Evolutionary conservation across 2,113 vertebrate species (phyloP).

Genomic region (Chauna torquata): DNA sequence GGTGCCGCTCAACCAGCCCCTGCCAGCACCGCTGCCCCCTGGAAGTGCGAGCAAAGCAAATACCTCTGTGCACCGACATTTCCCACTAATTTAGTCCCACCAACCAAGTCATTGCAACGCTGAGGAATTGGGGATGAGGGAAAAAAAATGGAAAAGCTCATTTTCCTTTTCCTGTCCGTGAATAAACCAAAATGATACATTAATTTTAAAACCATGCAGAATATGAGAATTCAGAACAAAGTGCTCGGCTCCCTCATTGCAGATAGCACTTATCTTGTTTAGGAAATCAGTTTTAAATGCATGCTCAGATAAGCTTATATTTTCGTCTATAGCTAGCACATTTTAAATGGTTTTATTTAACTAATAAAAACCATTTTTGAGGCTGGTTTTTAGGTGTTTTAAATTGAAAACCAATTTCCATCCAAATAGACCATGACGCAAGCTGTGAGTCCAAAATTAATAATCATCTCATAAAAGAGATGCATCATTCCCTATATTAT

Average conservation of each 20-base stretch:
- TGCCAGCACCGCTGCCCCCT: rapidly evolving
- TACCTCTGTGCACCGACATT: background rate
- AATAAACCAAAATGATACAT: background rate
- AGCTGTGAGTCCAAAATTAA: background rate
- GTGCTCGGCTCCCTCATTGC: background rate
- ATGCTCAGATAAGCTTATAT: background rate
- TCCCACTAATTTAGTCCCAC: background rate
- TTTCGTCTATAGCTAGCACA: background rate
- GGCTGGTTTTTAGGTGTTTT: background rate
- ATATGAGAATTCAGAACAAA: background rate
- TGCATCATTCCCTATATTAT: background rate
- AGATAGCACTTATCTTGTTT: background rate
- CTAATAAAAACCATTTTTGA: background rate
- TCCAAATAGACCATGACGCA: background rate
- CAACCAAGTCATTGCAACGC: background rate
- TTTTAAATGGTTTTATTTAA: conserved; percentile 24
- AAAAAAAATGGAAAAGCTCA: background rate
- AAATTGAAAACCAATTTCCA: conserved; percentile 32
- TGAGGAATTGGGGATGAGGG: background rate
- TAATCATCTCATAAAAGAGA: conserved; percentile 11
- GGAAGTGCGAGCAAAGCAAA: background rate
- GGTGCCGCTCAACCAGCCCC: background rate
- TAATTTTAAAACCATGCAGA: background rate
- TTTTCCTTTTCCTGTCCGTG: background rate
- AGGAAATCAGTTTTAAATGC: conserved; percentile 22